Conservation (phyloP, 2,113 vertebrate genomes). For the Microtus oregoni region DNA sequence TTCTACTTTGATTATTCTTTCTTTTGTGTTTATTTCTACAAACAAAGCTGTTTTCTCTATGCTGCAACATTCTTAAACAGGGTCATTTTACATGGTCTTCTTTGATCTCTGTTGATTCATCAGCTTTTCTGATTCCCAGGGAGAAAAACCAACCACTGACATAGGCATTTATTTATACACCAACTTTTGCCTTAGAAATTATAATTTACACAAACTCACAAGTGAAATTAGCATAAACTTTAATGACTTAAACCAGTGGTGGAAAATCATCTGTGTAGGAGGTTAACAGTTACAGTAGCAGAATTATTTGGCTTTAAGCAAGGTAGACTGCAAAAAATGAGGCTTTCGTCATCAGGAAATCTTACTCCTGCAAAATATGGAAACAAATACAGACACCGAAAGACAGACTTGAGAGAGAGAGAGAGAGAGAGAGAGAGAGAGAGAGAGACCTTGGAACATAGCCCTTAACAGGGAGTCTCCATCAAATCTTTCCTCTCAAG, state of each 20-base stretch:
- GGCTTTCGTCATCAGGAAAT: background rate
- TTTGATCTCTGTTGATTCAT: constrained; percentile 51
- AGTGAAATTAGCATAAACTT: constrained; percentile 61
- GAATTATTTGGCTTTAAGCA: constrained; percentile 33
- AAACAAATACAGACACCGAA: background rate
- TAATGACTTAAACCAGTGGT: constrained; percentile 58
- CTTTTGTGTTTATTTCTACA: background rate
- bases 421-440: too few relatives aligned
- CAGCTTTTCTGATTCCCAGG: constrained; percentile 12
- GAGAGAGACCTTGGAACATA: background rate
- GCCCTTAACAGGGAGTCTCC: background rate
- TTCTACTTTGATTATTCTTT: constrained; percentile 10
- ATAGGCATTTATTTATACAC: constrained; percentile 24
- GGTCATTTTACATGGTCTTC: background rate
- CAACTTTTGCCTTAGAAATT: constrained; percentile 53
- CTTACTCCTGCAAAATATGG: background rate
- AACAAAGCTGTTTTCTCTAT: constrained; percentile 15
- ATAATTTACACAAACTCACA: constrained; percentile 56
- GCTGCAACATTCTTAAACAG: constrained; percentile 25
- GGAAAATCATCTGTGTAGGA: constrained; percentile 31
- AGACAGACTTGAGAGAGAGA: background rate
- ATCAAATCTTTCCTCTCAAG: background rate
- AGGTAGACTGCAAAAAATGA: background rate
- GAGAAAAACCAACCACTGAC: background rate
- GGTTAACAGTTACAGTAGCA: background rate